Evolutionary conservation across 2,888 invertebrate species (phyloP).

Genomic region (Pherbina coryleti): DNA sequence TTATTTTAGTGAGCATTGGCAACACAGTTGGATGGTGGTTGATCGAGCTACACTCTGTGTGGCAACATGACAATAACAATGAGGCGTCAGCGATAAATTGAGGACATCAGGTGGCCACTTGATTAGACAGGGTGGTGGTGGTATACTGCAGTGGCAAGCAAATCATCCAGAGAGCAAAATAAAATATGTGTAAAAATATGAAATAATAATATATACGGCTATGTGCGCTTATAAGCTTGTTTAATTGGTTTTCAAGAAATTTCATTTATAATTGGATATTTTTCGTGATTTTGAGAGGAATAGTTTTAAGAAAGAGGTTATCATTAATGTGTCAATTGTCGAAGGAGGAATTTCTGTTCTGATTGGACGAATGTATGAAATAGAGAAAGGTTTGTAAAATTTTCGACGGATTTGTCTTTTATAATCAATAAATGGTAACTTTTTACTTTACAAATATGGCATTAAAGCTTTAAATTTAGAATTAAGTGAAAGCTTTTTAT

Average conservation of each 20-base stretch:
- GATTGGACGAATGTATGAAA: too few species aligned
- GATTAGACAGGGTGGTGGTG: neutral
- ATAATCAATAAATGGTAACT: too few species aligned
- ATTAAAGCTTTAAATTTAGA: too few species aligned
- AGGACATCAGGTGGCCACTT: neutral
- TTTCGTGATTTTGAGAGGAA: neutral
- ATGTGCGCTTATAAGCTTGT: too few species aligned
- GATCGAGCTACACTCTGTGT: neutral
- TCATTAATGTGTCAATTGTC: neutral
- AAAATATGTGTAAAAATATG: too few species aligned
- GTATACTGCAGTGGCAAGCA: neutral
- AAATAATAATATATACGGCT: too few species aligned
- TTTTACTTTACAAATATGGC: too few species aligned
- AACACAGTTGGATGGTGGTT: neutral
- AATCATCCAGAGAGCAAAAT: neutral
- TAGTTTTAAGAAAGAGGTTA: neutral
- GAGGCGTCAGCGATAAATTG: neutral
- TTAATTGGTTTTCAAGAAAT: neutral
- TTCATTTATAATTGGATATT: neutral
- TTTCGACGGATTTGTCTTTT: too few species aligned
- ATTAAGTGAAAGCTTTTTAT: too few species aligned
- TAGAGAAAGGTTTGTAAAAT: too few species aligned
- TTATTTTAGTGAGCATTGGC: neutral
- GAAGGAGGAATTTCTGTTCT: neutral
- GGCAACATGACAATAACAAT: neutral